phyloP scores from a whole-genome alignment of 2,113 vertebrate species.

The Edolisoma coerulescens region DNA sequence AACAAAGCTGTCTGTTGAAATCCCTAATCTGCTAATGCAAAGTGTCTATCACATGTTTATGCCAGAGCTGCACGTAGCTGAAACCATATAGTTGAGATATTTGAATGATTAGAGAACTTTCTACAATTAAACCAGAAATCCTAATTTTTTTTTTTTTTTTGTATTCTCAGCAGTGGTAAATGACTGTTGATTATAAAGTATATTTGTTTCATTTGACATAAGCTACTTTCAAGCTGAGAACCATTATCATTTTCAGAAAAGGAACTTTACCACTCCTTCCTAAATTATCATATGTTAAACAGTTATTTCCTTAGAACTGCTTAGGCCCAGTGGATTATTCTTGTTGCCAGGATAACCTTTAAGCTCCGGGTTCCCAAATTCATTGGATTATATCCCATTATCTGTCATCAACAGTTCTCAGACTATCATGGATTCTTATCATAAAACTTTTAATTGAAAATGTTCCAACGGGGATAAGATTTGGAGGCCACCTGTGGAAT shows the following conservation, averaged over 20 bases:
- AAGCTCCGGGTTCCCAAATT: not conserved
- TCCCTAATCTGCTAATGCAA: not conserved
- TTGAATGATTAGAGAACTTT: not conserved
- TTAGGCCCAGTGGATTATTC: not conserved
- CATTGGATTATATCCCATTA: not conserved
- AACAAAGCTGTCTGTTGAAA: not conserved
- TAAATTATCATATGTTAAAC: not conserved
- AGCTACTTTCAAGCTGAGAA: not conserved
- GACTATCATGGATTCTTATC: not conserved
- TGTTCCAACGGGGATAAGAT: not conserved
- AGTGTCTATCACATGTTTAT: not conserved
- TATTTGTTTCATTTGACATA: not conserved
- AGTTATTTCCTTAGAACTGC: not conserved
- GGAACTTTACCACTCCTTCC: not conserved
- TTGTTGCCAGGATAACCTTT: not conserved
- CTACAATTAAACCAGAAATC: not conserved
- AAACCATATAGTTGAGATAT: not conserved
- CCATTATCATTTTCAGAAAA: not conserved
- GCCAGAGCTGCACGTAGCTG: not conserved
- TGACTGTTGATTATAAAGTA: not conserved
- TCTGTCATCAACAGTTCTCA: not conserved
- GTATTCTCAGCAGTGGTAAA: not conserved
- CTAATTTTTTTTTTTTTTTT: not conserved
- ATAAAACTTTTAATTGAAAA: conserved; percentile 51
- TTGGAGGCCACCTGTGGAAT: not conserved